Evolutionary conservation across 2,113 vertebrate genomes (phyloP).

Genomic region (Amblyopsis rosae): DNA sequence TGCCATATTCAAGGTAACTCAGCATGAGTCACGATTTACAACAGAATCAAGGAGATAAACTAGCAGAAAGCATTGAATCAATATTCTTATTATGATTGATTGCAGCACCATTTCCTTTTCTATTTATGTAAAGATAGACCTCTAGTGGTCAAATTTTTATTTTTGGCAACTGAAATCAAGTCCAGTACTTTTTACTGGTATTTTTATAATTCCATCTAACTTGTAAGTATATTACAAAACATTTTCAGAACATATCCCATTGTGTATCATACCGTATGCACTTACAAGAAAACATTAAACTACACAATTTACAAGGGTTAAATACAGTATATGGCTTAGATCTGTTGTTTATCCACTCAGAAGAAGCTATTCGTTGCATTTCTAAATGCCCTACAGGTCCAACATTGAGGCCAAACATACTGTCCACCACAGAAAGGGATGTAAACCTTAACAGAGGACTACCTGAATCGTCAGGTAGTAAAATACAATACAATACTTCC

Average conservation of each 20-base stretch:
- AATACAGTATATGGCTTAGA: not conserved
- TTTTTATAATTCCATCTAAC: too few species aligned
- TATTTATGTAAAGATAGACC: conserved; percentile 7
- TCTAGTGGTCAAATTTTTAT: conserved; percentile 25
- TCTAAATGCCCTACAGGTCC: conserved; percentile 56
- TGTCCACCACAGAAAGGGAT: conserved; percentile 66
- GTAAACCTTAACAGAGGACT: conserved; percentile 66
- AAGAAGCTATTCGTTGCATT: conserved; percentile 18
- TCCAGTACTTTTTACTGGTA: too few species aligned
- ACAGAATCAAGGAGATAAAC: not conserved
- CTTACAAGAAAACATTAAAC: too few species aligned
- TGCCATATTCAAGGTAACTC: not conserved
- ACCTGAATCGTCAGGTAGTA: conserved; percentile 78
- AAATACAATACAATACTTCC: not conserved
- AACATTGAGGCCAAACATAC: conserved; percentile 56
- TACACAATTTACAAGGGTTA: too few species aligned
- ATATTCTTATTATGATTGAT: not conserved
- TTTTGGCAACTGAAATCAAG: not conserved
- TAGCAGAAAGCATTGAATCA: not conserved
- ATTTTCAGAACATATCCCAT: too few species aligned
- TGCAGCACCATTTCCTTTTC: not conserved
- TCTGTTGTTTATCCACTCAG: not conserved
- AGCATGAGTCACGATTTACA: conserved; percentile 7
- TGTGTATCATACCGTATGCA: too few species aligned
- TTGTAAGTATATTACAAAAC: too few species aligned